Evolutionary conservation across 2,888 invertebrate species (phyloP).

Genomic region (Aradus depressus): DNA sequence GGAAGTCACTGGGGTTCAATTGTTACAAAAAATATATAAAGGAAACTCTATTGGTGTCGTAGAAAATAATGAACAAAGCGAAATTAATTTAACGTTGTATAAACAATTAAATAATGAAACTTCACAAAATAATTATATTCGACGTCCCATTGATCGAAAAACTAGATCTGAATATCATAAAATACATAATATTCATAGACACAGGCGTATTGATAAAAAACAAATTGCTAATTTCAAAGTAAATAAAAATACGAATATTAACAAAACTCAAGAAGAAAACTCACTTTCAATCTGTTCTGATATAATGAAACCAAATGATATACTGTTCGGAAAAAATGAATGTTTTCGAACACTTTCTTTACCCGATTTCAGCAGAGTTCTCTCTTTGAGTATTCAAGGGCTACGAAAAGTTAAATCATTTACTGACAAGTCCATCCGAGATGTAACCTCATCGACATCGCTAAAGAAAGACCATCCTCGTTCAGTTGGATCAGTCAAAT

Average conservation of each 20-base stretch:
- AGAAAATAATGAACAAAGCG: not conserved
- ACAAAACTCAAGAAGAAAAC: no score
- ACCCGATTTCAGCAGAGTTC: conserved; percentile 11
- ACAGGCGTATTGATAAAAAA: no score
- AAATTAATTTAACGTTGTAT: not conserved
- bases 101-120: not conserved
- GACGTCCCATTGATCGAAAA: no score
- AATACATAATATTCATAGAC: not conserved
- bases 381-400: conserved; percentile 7
- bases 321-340: not conserved
- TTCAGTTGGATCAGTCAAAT: not conserved
- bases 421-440: conserved; percentile 7
- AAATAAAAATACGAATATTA: no score
- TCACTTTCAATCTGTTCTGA: no score
- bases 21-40: no score
- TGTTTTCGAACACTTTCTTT: conserved; percentile 11
- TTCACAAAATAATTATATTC: no score
- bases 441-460: not conserved
- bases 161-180: conserved; percentile 1
- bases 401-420: conserved; percentile 12
- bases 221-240: no score
- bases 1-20: no score
- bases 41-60: no score
- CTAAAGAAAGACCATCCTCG: not conserved
- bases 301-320: no score